Percentiles rank a stretch among this genome's conserved stretches.
phyloP scores from a whole-genome alignment of 2,888 invertebrate species.

The Clunio marinus region DNA sequence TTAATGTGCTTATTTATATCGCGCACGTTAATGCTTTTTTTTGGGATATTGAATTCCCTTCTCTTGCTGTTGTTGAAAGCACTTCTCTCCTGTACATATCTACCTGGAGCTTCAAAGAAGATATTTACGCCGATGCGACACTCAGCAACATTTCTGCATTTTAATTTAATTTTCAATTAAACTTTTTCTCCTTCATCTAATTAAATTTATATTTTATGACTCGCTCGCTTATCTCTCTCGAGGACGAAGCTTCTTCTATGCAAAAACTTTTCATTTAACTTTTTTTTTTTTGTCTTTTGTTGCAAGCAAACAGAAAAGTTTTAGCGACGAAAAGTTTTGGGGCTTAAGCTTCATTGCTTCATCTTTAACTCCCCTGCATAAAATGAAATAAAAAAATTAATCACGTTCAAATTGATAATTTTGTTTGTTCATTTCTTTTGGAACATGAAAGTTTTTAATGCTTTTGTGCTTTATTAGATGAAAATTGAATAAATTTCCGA shows the following conservation, averaged over 20 bases:
- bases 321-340: slow-evolving; percentile 1
- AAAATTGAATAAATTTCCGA: background rate
- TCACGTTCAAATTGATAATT: slow-evolving; percentile 24
- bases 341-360: no score
- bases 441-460: background rate
- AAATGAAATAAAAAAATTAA: background rate
- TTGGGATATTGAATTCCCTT: slow-evolving; percentile 1
- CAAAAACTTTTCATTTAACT: background rate
- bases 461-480: background rate
- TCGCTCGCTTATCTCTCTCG: background rate
- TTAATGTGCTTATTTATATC: slow-evolving; percentile 21
- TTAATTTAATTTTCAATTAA: slow-evolving; percentile 23
- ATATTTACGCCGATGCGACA: background rate
- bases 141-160: slow-evolving; percentile 7
- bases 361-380: no score
- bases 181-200: background rate
- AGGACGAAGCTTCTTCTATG: background rate
- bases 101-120: slow-evolving; percentile 1
- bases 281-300: no score
- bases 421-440: background rate
- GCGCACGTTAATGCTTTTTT: slow-evolving; percentile 4
- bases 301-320: background rate
- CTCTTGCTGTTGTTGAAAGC: background rate
- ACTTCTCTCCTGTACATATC: background rate
- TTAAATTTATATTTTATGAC: slow-evolving; percentile 24